These are phyloP conservation scores for Coelopa pilipes DNA, from an alignment of 2,888 invertebrate species.

Conservation along the genomic window DNA sequence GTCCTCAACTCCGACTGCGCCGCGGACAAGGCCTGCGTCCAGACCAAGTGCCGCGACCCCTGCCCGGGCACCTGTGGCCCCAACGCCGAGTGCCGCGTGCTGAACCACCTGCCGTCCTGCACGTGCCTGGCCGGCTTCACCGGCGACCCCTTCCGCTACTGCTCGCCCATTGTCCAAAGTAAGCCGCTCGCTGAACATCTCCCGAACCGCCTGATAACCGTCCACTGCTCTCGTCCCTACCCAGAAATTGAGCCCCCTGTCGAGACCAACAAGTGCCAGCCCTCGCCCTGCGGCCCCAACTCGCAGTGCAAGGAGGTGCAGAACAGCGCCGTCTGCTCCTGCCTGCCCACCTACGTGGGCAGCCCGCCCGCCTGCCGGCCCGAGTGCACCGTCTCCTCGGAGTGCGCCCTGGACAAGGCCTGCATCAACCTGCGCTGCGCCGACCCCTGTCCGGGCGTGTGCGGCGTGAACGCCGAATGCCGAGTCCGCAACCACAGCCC, in stretches of 20 bases:
- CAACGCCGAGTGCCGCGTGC: slow-evolving; percentile 79
- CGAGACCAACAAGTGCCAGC: slow-evolving; percentile 70
- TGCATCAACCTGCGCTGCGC: slow-evolving; percentile 75
- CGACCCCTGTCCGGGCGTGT: slow-evolving; percentile 79
- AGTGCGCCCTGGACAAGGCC: slow-evolving; percentile 73
- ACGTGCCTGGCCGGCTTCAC: slow-evolving; percentile 77
- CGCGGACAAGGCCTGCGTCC: slow-evolving; percentile 75
- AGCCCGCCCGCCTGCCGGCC: slow-evolving; percentile 80
- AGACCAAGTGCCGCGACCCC: slow-evolving; percentile 80
- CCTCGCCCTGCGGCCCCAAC: slow-evolving; percentile 74
- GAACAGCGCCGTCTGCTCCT: slow-evolving; percentile 71
- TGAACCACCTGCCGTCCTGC: slow-evolving; percentile 77
- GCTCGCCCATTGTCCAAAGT: slow-evolving; percentile 68
- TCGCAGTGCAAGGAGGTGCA: slow-evolving; percentile 72
- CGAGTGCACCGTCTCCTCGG: slow-evolving; percentile 79
- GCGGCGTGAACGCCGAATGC: slow-evolving; percentile 76
- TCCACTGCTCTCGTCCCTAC: not conserved
- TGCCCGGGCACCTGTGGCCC: slow-evolving; percentile 82
- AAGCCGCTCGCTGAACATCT: slow-evolving; percentile 55
- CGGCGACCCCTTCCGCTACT: slow-evolving; percentile 80
- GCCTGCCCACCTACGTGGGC: slow-evolving; percentile 72
- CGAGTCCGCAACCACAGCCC: slow-evolving; percentile 74
- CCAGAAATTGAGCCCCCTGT: not conserved
- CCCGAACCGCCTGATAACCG: not conserved
- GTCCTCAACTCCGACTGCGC: slow-evolving; percentile 78